A percentile compares a stretch with the other conserved stretches of the same genome.
These are phyloP conservation scores for Leptonema lineaticorne DNA, from an alignment of 1,140 invertebrate genomes.

Conservation along the genomic window DNA sequence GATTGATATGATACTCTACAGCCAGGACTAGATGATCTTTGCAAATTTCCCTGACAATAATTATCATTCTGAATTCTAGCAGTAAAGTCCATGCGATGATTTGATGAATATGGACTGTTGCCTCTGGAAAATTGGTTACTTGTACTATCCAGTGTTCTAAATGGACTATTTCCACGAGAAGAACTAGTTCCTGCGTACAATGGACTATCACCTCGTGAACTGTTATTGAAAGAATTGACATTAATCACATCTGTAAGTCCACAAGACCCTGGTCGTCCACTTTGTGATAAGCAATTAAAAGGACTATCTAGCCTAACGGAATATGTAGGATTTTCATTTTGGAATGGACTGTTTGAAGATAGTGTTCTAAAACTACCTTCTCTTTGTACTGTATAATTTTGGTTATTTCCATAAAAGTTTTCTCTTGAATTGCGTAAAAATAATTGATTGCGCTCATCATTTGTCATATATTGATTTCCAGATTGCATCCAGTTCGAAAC, in stretches of 20 bases:
- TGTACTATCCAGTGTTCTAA: conserved; percentile 24
- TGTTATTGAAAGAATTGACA: conserved; percentile 7
- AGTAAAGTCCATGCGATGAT: conserved; percentile 23
- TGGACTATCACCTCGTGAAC: conserved; percentile 33
- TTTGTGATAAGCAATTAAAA: conserved; percentile 22
- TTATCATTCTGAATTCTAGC: conserved; percentile 28
- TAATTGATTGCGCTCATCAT: conserved; percentile 20
- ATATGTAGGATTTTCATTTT: conserved; percentile 23
- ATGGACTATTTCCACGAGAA: conserved; percentile 31
- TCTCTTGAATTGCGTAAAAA: conserved; percentile 24
- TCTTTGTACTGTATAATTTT: conserved; percentile 17
- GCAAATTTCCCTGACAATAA: conserved; percentile 21
- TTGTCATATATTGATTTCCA: conserved; percentile 3
- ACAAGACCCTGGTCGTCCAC: conserved; percentile 18
- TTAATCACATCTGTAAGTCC: conserved; percentile 26
- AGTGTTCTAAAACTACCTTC: conserved; percentile 25
- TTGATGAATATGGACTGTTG: conserved; percentile 33
- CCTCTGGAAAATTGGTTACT: conserved; percentile 32
- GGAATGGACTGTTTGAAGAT: conserved; percentile 18
- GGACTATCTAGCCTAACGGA: conserved; percentile 26
- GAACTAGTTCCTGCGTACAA: conserved; percentile 24
- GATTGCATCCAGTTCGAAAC: conserved; percentile 7
- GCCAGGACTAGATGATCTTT: conserved; percentile 31
- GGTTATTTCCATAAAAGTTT: conserved; percentile 15
- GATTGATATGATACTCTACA: conserved; percentile 25